Percentiles rank a stretch among this genome's conserved stretches.
These are phyloP conservation scores for Enteromius unitaeniatus DNA, from an alignment of 2,797 vertebrate species.

Conservation along the genomic window DNA sequence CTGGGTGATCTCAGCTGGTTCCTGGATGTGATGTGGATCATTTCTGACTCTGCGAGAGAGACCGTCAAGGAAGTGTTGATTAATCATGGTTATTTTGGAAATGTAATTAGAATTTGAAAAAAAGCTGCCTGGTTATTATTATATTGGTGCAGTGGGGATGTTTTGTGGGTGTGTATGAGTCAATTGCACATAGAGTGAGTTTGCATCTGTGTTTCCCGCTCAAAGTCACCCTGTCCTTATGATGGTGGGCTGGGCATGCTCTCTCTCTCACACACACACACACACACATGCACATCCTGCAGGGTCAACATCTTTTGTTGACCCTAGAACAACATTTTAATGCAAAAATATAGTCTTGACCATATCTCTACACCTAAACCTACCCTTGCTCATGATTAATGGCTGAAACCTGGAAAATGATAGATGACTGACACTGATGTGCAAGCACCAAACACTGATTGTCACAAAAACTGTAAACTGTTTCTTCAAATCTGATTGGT, in stretches of 20 bases:
- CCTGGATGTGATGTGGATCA: constrained; percentile 6
- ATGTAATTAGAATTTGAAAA: constrained; percentile 65
- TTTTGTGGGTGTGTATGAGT: constrained; percentile 52
- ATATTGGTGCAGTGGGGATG: background rate
- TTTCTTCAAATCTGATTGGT: too few species aligned
- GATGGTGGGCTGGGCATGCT: constrained; percentile 61
- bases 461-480: too few species aligned
- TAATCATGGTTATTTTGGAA: constrained; percentile 63
- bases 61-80: constrained; percentile 48
- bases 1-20: constrained; percentile 14
- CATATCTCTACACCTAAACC: too few species aligned
- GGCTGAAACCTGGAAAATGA: too few species aligned
- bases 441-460: too few species aligned
- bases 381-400: too few species aligned
- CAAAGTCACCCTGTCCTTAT: constrained; percentile 81
- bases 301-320: too few species aligned
- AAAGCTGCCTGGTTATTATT: constrained; percentile 52
- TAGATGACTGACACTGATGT: too few species aligned
- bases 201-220: constrained; percentile 60
- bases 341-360: too few species aligned
- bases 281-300: too few species aligned
- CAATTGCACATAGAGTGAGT: constrained; percentile 32
- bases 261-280: constrained; percentile 52
- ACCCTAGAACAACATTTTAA: too few species aligned
- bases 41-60: background rate